These are phyloP conservation scores for Bubo blakistoni DNA, from an alignment of 2,113 vertebrate species.

Conservation along the genomic window DNA sequence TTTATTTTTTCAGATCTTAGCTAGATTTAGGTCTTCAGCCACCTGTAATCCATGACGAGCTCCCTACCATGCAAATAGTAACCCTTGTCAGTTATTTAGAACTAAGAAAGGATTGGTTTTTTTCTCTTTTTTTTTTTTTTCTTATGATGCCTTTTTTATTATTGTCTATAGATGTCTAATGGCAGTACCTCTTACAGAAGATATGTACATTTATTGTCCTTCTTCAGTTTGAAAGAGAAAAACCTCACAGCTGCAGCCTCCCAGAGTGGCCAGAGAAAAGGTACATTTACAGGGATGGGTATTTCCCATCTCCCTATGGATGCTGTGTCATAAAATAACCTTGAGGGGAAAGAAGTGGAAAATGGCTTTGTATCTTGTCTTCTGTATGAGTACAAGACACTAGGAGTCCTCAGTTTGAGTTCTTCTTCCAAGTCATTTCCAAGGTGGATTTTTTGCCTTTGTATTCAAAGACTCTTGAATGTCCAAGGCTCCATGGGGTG, in stretches of 20 bases:
- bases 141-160: neutral
- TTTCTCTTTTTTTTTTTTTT: neutral
- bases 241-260: neutral
- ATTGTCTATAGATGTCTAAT: neutral
- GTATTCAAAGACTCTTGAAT: neutral
- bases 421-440: neutral
- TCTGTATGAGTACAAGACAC: neutral
- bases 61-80: neutral
- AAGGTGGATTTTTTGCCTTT: neutral
- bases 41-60: neutral
- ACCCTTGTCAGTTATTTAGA: neutral
- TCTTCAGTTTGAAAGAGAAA: neutral
- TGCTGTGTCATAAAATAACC: neutral
- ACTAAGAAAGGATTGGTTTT: accelerated
- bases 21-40: neutral
- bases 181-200: neutral
- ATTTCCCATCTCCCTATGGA: neutral
- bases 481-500: too few species aligned
- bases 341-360: neutral
- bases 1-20: neutral
- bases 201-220: neutral
- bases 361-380: neutral
- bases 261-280: neutral
- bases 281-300: accelerated
- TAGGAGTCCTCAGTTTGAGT: neutral